Evolutionary conservation across 2,888 invertebrate species (phyloP), one percentile per base, ranked within the genome.

Genomic region (Idaea straminata): DNA sequence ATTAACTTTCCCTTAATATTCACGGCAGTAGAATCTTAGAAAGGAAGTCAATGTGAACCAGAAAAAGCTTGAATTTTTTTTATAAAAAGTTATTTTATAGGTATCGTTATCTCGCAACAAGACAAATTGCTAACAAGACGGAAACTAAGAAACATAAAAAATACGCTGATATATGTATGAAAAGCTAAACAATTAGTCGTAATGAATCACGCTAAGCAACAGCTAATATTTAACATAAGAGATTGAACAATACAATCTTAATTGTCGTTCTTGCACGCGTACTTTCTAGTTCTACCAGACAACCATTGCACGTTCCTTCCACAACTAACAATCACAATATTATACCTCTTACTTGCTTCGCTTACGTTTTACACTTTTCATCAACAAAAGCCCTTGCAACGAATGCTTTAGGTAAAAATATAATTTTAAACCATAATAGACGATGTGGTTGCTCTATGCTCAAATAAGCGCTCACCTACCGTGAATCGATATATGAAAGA

Each of bases 321-420:
- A 85, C 84, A 82, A 81, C 83, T 85, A 86, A 90, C 86, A 89
- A 88, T 88, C 83, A 78, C 82, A 81, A 82, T 82, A 85, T 84
- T 83, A 81, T 82, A 83, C 76, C 86, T 86, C 85, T 87, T 87
- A 65, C 63, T 68, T 69, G 57, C 47, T 2, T 47, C 10, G 47
- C 47, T 47, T 13, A 47, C 10, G 47, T 47, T 47, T 47, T 7
- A 47, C 47, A 10, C 47, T 13, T 47, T 10, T 47, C 47, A 4
- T 47, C 7, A 13, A 47, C 47, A 13, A 13, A 47, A 13, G 47
- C 10, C 47, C 13, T 10, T 47, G 47, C 47, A 47, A 47, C 47
- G 47, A 47, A 47, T 47, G 47, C 47, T 47, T 47, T 47, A 47
- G 10, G 10, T 47, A 47, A 47, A 47, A 10, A 13, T 47, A 47